These are phyloP conservation scores for Microcebus griseorufus DNA, from an alignment of 2,113 vertebrate genomes.

Conservation along the genomic window DNA sequence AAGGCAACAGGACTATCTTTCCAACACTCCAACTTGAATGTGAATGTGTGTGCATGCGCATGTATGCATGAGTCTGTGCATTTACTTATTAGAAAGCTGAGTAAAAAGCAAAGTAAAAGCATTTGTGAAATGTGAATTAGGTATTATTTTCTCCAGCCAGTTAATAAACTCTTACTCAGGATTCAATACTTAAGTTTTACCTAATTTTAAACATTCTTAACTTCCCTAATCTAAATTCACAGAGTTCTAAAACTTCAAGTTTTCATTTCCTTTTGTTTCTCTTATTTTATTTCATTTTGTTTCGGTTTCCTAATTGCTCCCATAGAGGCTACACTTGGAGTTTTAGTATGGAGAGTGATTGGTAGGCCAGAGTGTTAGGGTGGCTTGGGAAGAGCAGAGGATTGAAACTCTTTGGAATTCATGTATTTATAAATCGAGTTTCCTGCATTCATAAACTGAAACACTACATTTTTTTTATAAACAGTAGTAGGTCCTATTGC, in stretches of 20 bases:
- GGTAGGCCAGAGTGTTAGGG: background rate
- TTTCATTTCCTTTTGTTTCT: background rate
- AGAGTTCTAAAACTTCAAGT: background rate
- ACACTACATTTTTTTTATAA: background rate
- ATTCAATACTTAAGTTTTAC: background rate
- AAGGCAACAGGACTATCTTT: background rate
- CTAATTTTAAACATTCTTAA: background rate
- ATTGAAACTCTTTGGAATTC: background rate
- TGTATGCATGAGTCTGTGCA: background rate
- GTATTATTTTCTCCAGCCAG: background rate
- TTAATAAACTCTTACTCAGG: background rate
- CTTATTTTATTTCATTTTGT: background rate
- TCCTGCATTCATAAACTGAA: background rate
- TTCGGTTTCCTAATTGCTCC: conserved; percentile 34
- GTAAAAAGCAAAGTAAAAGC: background rate
- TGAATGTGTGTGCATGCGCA: background rate
- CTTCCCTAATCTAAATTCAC: conserved; percentile 10
- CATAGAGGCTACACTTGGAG: background rate
- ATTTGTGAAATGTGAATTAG: background rate
- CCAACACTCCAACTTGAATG: background rate
- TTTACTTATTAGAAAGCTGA: background rate
- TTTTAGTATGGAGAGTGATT: background rate
- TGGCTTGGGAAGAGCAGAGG: background rate
- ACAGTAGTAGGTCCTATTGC: background rate
- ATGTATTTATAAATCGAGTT: background rate